Percentiles rank a stretch among this genome's conserved stretches.
phyloP scores from a whole-genome alignment of 2,113 vertebrate species.

The Anarhynchus alexandrinus region DNA sequence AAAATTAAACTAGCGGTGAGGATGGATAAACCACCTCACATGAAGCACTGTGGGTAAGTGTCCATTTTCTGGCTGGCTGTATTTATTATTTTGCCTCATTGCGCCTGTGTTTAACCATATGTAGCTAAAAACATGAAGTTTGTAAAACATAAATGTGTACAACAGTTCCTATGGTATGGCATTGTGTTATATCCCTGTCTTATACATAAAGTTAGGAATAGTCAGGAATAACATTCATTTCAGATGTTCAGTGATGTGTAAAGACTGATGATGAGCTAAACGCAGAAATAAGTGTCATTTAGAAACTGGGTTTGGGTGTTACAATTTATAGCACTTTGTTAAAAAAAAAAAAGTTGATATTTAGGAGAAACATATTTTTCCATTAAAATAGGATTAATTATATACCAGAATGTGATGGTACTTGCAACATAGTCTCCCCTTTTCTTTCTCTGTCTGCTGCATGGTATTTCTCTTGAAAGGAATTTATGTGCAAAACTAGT shows the following conservation, averaged over 20 bases:
- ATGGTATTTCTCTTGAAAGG: neutral
- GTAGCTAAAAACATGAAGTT: neutral
- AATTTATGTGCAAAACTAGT: neutral
- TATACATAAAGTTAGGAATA: neutral
- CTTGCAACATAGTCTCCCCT: neutral
- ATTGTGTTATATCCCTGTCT: neutral
- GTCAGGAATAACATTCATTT: neutral
- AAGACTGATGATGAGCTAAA: neutral
- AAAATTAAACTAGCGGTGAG: slow-evolving; percentile 92
- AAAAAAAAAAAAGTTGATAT: neutral
- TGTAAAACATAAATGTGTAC: neutral
- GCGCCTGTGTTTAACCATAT: neutral
- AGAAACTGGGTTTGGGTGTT: neutral
- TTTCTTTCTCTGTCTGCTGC: neutral
- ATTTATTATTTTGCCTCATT: neutral
- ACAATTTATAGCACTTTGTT: neutral
- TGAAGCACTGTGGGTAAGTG: slow-evolving; percentile 97
- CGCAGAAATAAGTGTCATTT: neutral
- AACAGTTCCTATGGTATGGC: neutral
- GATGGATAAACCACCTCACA: slow-evolving; percentile 97
- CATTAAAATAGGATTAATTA: neutral
- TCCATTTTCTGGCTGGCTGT: neutral
- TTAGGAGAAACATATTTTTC: neutral
- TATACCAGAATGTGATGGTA: neutral
- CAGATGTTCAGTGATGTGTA: neutral